These are phyloP conservation scores for Omphaloscelis lunosa DNA, from an alignment of 2,888 invertebrate genomes.

Conservation along the genomic window DNA sequence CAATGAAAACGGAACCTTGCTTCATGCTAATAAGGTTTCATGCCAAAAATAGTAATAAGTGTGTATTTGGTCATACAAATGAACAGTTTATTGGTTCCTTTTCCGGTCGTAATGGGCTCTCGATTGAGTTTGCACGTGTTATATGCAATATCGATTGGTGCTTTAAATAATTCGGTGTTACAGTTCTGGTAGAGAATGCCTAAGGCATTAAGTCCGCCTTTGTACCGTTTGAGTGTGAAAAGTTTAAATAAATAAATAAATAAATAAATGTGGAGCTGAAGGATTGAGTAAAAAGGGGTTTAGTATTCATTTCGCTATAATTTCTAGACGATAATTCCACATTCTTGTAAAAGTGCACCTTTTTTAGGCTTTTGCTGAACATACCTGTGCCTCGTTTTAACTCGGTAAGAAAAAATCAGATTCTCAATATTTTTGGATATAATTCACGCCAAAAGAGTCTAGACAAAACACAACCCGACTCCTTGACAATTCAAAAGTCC, in stretches of 20 bases:
- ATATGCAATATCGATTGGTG: slow-evolving; percentile 43
- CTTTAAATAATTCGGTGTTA: slow-evolving; percentile 50
- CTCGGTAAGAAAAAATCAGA: no score
- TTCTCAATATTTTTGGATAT: no score
- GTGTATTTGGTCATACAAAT: slow-evolving; percentile 56
- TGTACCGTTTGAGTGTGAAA: no score
- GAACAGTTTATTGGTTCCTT: slow-evolving; percentile 57
- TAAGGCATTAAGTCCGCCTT: no score
- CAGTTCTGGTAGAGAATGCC: no score
- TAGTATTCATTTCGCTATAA: background rate
- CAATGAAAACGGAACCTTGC: slow-evolving; percentile 36
- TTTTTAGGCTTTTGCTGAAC: no score
- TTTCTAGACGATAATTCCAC: background rate
- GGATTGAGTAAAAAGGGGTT: background rate
- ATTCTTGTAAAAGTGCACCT: background rate
- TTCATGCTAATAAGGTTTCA: slow-evolving; percentile 34
- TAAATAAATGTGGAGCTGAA: slow-evolving; percentile 5
- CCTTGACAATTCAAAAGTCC: no score
- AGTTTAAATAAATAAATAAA: no score
- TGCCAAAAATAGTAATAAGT: slow-evolving; percentile 24
- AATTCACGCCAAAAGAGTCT: no score
- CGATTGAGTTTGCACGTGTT: slow-evolving; percentile 69
- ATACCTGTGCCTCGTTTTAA: no score
- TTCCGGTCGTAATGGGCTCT: slow-evolving; percentile 66
- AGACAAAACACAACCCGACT: no score